Evolutionary conservation across 35 echinoderm and acorn worm genomes (phyloP).

Genomic region (Apostichopus japonicus): DNA sequence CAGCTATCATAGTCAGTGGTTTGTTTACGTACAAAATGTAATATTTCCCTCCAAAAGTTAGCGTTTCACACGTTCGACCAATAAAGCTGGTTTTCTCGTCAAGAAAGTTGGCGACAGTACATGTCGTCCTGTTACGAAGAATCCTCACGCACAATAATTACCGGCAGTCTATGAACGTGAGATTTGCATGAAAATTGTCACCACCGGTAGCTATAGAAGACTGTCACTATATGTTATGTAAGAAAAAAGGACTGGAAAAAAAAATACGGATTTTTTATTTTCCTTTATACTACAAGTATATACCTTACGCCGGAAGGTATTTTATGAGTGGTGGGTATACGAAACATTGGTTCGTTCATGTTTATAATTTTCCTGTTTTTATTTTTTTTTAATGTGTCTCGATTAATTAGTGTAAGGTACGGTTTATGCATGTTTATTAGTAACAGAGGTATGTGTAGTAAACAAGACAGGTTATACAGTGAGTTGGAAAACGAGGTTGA

Average conservation of each 20-base stretch:
- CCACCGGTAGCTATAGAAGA: conserved; percentile 23
- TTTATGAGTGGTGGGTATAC: background rate
- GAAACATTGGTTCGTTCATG: background rate
- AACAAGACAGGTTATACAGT: no score
- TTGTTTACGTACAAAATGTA: conserved; percentile 27
- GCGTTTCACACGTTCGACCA: conserved; percentile 1
- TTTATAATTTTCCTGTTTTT: no score
- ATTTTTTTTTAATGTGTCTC: background rate
- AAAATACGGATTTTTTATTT: background rate
- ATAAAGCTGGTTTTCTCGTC: conserved; percentile 30
- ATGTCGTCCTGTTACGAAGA: background rate
- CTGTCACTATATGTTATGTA: conserved; percentile 28
- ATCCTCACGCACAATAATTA: conserved; percentile 30
- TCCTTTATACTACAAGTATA: background rate
- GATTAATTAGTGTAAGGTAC: conserved; percentile 5
- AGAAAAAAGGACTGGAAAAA: background rate
- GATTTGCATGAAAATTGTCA: conserved; percentile 25
- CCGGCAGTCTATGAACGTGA: conserved; percentile 20
- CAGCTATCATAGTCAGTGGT: conserved; percentile 16
- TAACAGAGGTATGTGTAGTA: no score
- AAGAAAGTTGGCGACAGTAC: conserved; percentile 30
- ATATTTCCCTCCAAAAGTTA: background rate
- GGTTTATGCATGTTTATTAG: no score
- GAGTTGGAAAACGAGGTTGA: no score
- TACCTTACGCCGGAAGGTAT: background rate